Percentiles rank a stretch among this genome's conserved stretches.
Evolutionary conservation across 1,140 invertebrate species (phyloP).

Genomic region (Bombus waltoni): DNA sequence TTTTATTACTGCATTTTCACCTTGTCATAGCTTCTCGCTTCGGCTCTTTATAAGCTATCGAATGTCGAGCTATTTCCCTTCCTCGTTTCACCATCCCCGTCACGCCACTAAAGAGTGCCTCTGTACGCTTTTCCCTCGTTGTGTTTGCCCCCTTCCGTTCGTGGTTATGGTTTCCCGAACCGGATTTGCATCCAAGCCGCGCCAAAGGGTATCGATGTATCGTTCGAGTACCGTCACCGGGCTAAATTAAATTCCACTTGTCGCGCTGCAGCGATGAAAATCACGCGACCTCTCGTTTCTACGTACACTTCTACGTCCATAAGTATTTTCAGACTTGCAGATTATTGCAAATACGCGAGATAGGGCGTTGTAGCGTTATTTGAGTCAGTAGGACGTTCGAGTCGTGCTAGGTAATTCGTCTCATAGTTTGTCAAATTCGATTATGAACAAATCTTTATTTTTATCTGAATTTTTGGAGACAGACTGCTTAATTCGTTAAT

Average conservation of each 20-base stretch:
- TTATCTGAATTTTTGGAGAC: too few relatives aligned
- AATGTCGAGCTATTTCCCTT: slow-evolving; percentile 67
- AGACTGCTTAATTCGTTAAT: accelerated
- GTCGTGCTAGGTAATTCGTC: too few relatives aligned
- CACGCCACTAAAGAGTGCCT: background rate
- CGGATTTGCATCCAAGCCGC: slow-evolving; percentile 30
- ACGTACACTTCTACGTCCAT: background rate
- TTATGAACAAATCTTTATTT: too few relatives aligned
- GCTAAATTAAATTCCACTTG: slow-evolving; percentile 40
- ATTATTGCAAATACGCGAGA: background rate
- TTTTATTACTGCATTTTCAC: slow-evolving; percentile 83
- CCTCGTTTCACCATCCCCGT: background rate
- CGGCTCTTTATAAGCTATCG: slow-evolving; percentile 79
- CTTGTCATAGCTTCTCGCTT: slow-evolving; percentile 80
- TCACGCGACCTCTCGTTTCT: background rate
- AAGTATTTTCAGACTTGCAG: background rate
- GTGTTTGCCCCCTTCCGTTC: background rate
- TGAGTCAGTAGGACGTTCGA: too few relatives aligned
- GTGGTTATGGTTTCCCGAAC: slow-evolving; percentile 21
- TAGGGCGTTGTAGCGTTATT: too few relatives aligned
- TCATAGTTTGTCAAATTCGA: too few relatives aligned
- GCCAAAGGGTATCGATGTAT: slow-evolving; percentile 47
- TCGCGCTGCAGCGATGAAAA: background rate
- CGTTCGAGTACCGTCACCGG: slow-evolving; percentile 14
- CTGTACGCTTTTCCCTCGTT: slow-evolving; percentile 5